Evolutionary conservation across 2,797 vertebrate genomes (phyloP), one percentile per base, ranked within the genome.

Genomic region (Chromobotia macracanthus): DNA sequence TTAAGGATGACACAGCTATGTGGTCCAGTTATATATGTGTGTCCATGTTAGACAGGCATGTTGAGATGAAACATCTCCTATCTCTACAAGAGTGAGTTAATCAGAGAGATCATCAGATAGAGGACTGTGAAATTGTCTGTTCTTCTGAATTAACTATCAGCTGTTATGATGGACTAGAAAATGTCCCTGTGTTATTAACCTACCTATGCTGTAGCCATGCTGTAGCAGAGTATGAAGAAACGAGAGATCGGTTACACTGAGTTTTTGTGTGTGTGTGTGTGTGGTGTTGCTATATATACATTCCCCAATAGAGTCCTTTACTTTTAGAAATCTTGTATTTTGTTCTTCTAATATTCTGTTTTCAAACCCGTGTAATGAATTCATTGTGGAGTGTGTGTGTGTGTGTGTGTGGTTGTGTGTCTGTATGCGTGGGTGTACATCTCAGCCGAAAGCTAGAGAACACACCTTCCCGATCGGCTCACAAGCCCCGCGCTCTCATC

Each of bases 151-250:
- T 67, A n/a, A 3, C 9, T 1, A 28, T 46, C 25, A 23, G 72
- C 28, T 68, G 70, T 80, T 82, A 60, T 84, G 74, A 78, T 72
- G 35, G 35, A 77, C 55, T 58, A 58, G 60, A 28, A 28, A 65
- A 51, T 61, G 25, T 46, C 1, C 28, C 4, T 28, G 72, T 56
- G 51, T 41, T 78, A 75, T 77, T 71, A 70, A 48, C 28, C 35
- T 48, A 25, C 28, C 28, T 28, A 28, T 28, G 64, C 70, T 3
- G 12, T 50, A 28, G 28, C n/a, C n/a, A n/a, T n/a, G n/a, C n/a
- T n/a, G n/a, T n/a, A n/a, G 28, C 28, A 28, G 28, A 28, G 28
- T 28, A 28, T 28, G 28, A 28, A 28, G 70, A 72, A 60, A 41
- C 41, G 28, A 5, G n/a, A 18, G 64, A 53, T 66, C 35, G 48